phyloP scores from a whole-genome alignment of 1,140 invertebrate genomes.

The Xylocopa sonorina region DNA sequence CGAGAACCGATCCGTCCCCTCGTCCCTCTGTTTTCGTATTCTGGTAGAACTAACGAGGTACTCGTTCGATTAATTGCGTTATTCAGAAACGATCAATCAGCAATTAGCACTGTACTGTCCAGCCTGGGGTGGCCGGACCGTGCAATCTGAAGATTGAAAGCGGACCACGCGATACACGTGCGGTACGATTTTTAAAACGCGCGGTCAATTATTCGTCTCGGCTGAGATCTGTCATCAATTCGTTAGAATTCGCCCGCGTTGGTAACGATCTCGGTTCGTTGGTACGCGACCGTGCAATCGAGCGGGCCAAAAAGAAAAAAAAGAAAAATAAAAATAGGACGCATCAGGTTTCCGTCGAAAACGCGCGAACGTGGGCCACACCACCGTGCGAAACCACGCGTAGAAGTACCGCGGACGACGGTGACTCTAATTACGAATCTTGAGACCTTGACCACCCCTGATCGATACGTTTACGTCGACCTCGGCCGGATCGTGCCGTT shows the following conservation, averaged over 20 bases:
- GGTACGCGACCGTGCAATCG: neutral
- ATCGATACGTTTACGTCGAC: conserved; percentile 48
- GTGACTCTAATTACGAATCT: conserved; percentile 46
- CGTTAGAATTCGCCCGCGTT: neutral
- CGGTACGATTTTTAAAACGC: conserved; percentile 67
- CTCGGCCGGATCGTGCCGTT: neutral
- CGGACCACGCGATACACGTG: conserved; percentile 49
- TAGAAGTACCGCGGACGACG: neutral
- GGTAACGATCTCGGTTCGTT: neutral
- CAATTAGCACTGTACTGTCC: conserved; percentile 75
- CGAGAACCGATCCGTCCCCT: neutral
- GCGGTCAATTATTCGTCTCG: conserved; percentile 63
- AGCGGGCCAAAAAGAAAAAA: neutral
- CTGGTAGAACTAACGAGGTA: conserved; percentile 26
- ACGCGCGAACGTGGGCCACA: too few species aligned
- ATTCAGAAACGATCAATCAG: conserved; percentile 76
- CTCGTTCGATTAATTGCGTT: conserved; percentile 73
- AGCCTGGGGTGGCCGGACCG: conserved; percentile 41
- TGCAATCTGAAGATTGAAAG: conserved; percentile 64
- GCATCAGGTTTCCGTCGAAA: too few species aligned
- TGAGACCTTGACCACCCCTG: conserved; percentile 47
- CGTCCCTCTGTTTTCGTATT: neutral
- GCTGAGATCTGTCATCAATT: conserved; percentile 50
- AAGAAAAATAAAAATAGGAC: neutral
- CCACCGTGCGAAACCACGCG: too few species aligned